Conservation (phyloP, 2,888 invertebrate species). For the Peribatodes rhomboidaria region DNA sequence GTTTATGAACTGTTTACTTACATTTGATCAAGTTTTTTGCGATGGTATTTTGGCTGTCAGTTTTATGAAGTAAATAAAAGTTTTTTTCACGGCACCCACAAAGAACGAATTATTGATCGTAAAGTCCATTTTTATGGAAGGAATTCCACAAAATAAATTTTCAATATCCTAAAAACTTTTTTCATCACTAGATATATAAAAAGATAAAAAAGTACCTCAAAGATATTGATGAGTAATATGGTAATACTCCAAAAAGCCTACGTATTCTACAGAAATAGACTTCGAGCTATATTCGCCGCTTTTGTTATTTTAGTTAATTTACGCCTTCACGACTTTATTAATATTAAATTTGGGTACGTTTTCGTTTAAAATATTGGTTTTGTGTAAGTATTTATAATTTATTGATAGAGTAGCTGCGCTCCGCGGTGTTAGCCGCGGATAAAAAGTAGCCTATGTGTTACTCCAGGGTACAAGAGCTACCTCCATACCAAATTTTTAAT, state of each 20-base stretch:
- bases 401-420: too few species aligned
- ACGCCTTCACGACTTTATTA: not conserved
- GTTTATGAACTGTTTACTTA: not conserved
- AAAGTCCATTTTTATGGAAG: constrained; percentile 7
- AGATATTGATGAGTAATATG: not conserved
- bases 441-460: too few species aligned
- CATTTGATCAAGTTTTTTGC: not conserved
- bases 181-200: not conserved
- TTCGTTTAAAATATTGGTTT: too few species aligned
- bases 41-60: not conserved
- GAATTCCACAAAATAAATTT: constrained; percentile 4
- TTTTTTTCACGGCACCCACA: constrained; percentile 9
- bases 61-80: constrained; percentile 12
- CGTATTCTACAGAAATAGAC: not conserved
- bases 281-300: not conserved
- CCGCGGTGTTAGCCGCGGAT: too few species aligned
- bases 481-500: too few species aligned
- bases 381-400: not conserved
- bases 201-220: not conserved
- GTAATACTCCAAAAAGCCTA: not conserved
- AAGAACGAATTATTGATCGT: constrained; percentile 11
- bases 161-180: constrained; percentile 2
- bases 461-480: too few species aligned
- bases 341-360: too few species aligned
- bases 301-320: not conserved